Evolutionary conservation across 2,888 invertebrate genomes (phyloP), one percentile per base, ranked within the genome.

Genomic region (Tipula vernalis): DNA sequence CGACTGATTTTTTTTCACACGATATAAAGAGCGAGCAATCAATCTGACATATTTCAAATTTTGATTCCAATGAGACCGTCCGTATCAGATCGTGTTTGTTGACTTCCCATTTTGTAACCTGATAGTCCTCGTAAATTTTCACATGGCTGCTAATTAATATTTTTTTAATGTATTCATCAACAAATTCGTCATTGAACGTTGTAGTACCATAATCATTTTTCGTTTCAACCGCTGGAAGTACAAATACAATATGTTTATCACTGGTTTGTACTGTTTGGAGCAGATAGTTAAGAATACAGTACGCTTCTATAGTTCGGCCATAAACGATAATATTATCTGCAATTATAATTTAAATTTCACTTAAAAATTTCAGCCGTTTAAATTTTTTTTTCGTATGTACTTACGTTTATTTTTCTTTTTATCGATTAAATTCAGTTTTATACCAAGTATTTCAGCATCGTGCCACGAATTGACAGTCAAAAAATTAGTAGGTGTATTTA

Each of bases 381-480:
- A 39, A 6, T 39, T 6, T 39, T 39, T 39, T 3, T 28, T 28
- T 1, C 1, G 28, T 28, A 28, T 28, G 28, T 39, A 51, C 51
- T 51, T 51, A 28, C 71, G 71, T 3, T 71, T 71, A 2, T 10
- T 28, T 28, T 71, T 71, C 12, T 28, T 28, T 2, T 28, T 28
- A 10, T 71, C 71, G 28, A 71, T 10, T 28, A 71, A 71, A 28
- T 28, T 28, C 2, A 71, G 28, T 10, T 71, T 71, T 18, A 71
- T 71, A 3, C 0, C 18, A 10, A 87, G 36, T 15, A 87, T 85
- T 47, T 87, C 86, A 0, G 94, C 95, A 87, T 95, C 94, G 0
- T 89, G 88, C 18, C 93, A 91, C 18, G 92, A 92, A 89, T 95
- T 95, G 28, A 95, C 90, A 1, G 94, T 91, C 88, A 95, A 94